Base-by-base conservation (phyloP, 2,888 invertebrate species). In the Lasioglossum malachurum region DNA sequence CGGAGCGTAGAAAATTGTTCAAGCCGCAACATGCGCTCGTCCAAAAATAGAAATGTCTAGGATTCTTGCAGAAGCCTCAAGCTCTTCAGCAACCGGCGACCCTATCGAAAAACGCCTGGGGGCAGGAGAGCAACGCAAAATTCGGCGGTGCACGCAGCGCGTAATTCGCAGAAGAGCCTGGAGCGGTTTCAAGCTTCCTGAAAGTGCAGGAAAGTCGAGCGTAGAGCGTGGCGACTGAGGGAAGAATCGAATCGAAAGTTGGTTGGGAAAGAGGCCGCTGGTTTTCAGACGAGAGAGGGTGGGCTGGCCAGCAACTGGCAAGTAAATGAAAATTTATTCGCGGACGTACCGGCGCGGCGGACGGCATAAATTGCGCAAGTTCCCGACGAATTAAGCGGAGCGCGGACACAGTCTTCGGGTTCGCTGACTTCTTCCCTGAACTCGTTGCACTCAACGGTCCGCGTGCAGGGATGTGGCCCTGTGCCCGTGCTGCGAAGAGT, bases 261-360 rank as follows among this genome's bases (percentile, higher is more conserved):
- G 4, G 27, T 31, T 16, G 60, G 31, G 16, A 64, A 16, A 64
- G 60, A 64, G 60, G 14, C 14, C 60, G 60, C 2, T 5, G 16
- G 60, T 27, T 27, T 14, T 14, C 14, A 14, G 27, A 31, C 16
- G 14, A 12, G 35, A 31, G 31, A 35, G 27, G 60, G 60, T 31
- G 16, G 7, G 27, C 14, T 14, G 60, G 60, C 60, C 16, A 14
- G 60, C 38, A 44, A 44, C 44, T 44, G 31, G 69, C 19, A n/a
- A 35, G 73, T 67, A 64, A 73, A 73, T 73, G 74, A 44, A 74
- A 74, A 79, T 74, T 74, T 79, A 74, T 79, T 79, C 73, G 73
- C 67, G 67, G 67, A 35, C 67, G 67, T 35, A 19, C 67, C 67
- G 31, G 7, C 49, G 23, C 8, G 53, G 67, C 67, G 31, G 35